These are phyloP conservation scores for Hypsibius dujardini DNA, from an alignment of 1,140 invertebrate genomes.

Conservation along the genomic window DNA sequence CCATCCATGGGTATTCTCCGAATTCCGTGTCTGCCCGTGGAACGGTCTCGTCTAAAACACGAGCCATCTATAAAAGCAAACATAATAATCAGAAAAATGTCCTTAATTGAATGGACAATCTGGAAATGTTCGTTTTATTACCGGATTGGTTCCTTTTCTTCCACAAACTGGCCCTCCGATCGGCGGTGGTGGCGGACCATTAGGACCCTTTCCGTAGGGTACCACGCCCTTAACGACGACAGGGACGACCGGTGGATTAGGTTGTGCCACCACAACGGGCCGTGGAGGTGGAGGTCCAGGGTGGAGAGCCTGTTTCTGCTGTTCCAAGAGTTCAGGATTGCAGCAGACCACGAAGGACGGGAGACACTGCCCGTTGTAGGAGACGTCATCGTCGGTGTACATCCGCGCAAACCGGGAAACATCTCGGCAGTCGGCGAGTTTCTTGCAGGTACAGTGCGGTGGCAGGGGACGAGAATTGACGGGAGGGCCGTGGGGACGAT, in stretches of 20 bases:
- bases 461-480: neutral
- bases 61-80: neutral
- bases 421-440: slow-evolving; percentile 11
- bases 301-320: neutral
- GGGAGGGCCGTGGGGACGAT: neutral
- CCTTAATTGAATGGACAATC: too few species aligned
- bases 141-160: neutral
- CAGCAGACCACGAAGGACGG: slow-evolving; percentile 7
- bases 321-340: slow-evolving; percentile 5
- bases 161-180: slow-evolving; percentile 3
- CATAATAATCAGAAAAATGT: too few species aligned
- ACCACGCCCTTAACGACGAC: neutral
- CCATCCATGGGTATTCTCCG: slow-evolving; percentile 5
- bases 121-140: too few species aligned
- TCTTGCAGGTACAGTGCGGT: slow-evolving; percentile 7
- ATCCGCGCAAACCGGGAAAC: slow-evolving; percentile 4
- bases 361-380: slow-evolving; percentile 10
- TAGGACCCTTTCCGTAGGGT: neutral
- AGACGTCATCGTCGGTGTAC: neutral
- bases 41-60: neutral
- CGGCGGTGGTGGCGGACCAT: neutral
- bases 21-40: neutral
- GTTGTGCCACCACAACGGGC: neutral
- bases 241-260: neutral
- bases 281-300: neutral